Evolutionary conservation across 92 coral and sea anemone species (phyloP).

Genomic region (Phenganax subtilis): DNA sequence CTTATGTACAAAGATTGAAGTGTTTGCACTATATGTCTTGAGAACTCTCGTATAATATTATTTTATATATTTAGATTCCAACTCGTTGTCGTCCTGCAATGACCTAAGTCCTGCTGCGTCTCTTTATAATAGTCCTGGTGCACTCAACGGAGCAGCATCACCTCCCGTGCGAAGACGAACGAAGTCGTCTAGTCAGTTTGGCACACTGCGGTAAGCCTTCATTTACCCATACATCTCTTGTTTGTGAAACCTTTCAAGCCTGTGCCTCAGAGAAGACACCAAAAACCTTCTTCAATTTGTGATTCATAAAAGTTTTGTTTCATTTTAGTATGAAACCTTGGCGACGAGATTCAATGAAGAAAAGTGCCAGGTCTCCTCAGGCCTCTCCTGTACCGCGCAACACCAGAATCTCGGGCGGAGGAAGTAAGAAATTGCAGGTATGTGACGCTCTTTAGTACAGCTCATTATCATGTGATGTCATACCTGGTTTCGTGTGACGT

Average conservation of each 20-base stretch:
- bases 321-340: slow-evolving; percentile 80
- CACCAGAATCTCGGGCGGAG: slow-evolving; percentile 85
- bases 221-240: neutral
- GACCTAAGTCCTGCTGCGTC: slow-evolving; percentile 80
- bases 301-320: neutral
- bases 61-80: slow-evolving; percentile 59
- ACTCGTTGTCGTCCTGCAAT: slow-evolving; percentile 90
- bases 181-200: slow-evolving; percentile 72
- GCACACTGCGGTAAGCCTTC: slow-evolving; percentile 76
- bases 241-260: no score
- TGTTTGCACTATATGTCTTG: no score
- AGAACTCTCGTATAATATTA: neutral
- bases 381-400: slow-evolving; percentile 64
- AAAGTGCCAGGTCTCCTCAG: slow-evolving; percentile 62
- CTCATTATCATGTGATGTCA: neutral
- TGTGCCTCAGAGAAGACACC: no score
- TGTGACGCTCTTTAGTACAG: neutral
- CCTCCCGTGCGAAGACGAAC: slow-evolving; percentile 84
- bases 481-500: neutral
- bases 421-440: slow-evolving; percentile 85
- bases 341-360: slow-evolving; percentile 84
- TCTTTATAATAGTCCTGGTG: slow-evolving; percentile 58
- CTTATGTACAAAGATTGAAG: no score
- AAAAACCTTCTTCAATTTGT: neutral
- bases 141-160: slow-evolving; percentile 55